Evolutionary conservation across 2,113 vertebrate species (phyloP), one percentile per base, ranked within the genome.

Genomic region (Aphyosemion australe): DNA sequence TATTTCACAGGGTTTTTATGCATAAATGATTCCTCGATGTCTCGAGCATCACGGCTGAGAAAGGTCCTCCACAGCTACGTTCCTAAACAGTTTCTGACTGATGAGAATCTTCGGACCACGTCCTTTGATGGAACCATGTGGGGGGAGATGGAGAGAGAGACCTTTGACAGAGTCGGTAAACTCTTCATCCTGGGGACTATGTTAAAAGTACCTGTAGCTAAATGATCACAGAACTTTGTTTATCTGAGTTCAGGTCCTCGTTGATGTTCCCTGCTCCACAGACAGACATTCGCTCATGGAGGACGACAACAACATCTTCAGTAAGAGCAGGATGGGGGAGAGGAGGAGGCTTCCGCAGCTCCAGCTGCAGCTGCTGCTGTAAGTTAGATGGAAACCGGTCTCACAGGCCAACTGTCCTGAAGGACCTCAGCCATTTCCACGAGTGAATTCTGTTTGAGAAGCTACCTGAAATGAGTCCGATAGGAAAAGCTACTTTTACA

Each of bases 181-280:
- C 7, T 8, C 21, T 6, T 54, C 18, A 66, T 18, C 26, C 15
- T 26, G 26, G 26, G 4, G 34, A 37, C 19, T 4, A 42, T 12
- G 14, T 49, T 26, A 18, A 0, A 21, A 42, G 6, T 37, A 9
- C 1, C 34, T 8, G 15, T n/a, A 7, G 26, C 52, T n/a, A 15
- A 34, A 15, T 54, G n/a, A 32, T 4, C 4, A 15, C 6, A 12
- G 12, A 32, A 6, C 7, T 19, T 14, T 19, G 21, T 59, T 13
- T 50, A 1, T 49, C 1, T 49, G 41, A 51, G 2, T 70, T 42
- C 86, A 99, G 97, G 97, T 99, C 14, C 92, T 99, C 50, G 96
- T 99, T 65, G 97, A 99, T 19, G 97, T 95, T 26, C 97, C 97
- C 26, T 99, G 97, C 81, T 98, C 95, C 1, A 95, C 94, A 4